Base-by-base conservation (phyloP, 2,888 invertebrate genomes). In the Papilio protenor region DNA sequence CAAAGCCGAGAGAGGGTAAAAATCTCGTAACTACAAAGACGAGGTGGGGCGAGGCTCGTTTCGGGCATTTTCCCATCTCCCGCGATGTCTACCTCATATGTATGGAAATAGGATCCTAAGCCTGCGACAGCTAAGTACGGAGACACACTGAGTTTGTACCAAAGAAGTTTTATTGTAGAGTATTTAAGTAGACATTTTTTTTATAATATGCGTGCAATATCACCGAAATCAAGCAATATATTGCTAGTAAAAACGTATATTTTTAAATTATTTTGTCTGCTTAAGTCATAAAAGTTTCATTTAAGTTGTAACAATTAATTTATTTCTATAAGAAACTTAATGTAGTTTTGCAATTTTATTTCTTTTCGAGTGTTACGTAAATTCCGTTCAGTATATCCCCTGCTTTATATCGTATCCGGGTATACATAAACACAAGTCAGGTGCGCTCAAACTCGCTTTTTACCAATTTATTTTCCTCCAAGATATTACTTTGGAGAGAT, bases 101-200 rank as follows among this genome's bases (percentile, higher is more conserved):
- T 92, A 93, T 92, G 92, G 92, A 91, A 92, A 92, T 92, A 84
- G 88, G 85, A 84, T 80, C 84, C 84, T 89, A 85, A 88, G 88
- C 87, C 81, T 79, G 83, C 81, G 82, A 80, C 81, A 81, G 73
- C 72, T 78, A 78, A 82, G 75, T 80, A 78, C 40, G 79, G 33
- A 79, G 79, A 73, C 76, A 80, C 73, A 80, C 49, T 64, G 82
- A 69, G 21, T 61, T 55, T 74, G 77, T 72, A 59, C 78, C 66
- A 55, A 71, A 10, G 16, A 61, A 8, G 27, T 23, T 61, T 64
- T 33, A 64, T 16, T 33, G 0, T 33, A 33, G 8, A 33, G 18
- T 27, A 23, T 64, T 8, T 10, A 10, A 10, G 10, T 27, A 27
- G 6, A 52, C 16, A 18, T 5, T 11, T 0, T 4, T 8, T 21